These are phyloP conservation scores for Mastigias papua DNA, from an alignment of 30 jellyfish, hydroid and myxozoan species.

Conservation along the genomic window DNA sequence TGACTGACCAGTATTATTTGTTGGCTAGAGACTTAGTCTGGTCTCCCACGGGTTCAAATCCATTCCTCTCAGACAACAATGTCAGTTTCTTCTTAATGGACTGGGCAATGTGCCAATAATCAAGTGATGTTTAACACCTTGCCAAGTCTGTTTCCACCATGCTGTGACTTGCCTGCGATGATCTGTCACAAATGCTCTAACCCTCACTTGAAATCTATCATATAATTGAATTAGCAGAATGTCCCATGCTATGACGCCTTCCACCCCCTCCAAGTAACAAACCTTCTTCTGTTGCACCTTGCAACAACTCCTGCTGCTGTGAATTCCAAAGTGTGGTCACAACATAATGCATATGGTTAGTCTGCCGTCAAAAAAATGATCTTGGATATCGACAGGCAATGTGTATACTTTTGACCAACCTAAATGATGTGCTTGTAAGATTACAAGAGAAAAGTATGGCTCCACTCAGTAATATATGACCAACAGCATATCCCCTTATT, in stretches of 20 bases:
- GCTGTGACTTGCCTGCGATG: slow-evolving; percentile 67
- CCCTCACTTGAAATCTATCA: slow-evolving; percentile 33
- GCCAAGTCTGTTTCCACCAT: slow-evolving; percentile 37
- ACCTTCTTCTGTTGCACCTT: slow-evolving; percentile 17
- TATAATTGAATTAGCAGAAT: slow-evolving; percentile 60
- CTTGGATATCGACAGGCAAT: slow-evolving; percentile 2
- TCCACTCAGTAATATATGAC: slow-evolving; percentile 61
- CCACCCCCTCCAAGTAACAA: slow-evolving; percentile 65
- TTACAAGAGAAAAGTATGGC: slow-evolving; percentile 44
- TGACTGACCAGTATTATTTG: slow-evolving; percentile 73
- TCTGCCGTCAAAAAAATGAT: slow-evolving; percentile 46
- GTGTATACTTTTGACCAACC: slow-evolving; percentile 40
- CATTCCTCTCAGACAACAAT: slow-evolving; percentile 46
- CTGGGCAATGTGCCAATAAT: slow-evolving; percentile 70
- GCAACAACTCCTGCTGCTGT: slow-evolving; percentile 28
- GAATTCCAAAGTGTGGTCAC: slow-evolving; percentile 15
- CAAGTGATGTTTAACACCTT: slow-evolving; percentile 45
- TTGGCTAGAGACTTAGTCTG: slow-evolving; percentile 59
- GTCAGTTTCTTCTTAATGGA: slow-evolving; percentile 43
- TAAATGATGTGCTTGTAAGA: slow-evolving; percentile 44
- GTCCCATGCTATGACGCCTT: slow-evolving; percentile 78
- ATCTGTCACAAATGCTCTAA: slow-evolving; percentile 46
- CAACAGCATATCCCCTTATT: slow-evolving; percentile 42
- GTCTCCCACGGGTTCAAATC: slow-evolving; percentile 36
- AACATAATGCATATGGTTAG: slow-evolving; percentile 34